These are phyloP conservation scores for Varanus salvator DNA, from an alignment of 2,113 vertebrate species.

Conservation along the genomic window DNA sequence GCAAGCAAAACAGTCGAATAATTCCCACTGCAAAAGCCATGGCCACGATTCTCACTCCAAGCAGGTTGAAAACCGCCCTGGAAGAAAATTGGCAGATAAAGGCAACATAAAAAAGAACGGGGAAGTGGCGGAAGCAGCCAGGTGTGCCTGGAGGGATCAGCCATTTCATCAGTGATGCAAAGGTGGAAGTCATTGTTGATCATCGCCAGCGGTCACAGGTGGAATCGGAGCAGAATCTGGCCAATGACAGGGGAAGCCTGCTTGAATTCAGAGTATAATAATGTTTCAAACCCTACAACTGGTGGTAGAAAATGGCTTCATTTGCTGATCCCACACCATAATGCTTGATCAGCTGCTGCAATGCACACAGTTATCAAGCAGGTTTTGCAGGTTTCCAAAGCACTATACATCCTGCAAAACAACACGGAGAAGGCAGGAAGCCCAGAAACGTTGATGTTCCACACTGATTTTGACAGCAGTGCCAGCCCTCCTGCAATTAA, in stretches of 20 bases:
- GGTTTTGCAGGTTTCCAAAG: neutral
- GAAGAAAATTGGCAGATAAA: constrained; percentile 43
- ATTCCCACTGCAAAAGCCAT: too few relatives aligned
- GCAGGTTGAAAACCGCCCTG: neutral
- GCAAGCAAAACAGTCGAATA: neutral
- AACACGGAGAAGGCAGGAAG: neutral
- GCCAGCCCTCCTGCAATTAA: neutral
- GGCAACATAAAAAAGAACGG: neutral
- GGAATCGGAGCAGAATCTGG: neutral
- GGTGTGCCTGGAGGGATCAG: constrained; percentile 5
- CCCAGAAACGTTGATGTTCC: neutral
- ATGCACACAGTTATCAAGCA: neutral
- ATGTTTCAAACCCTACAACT: neutral
- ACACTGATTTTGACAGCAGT: neutral
- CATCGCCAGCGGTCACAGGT: neutral
- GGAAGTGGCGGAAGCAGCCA: constrained; percentile 12
- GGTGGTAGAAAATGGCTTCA: neutral
- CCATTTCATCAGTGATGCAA: constrained; percentile 33
- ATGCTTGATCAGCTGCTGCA: neutral
- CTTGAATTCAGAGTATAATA: neutral
- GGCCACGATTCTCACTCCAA: constrained; percentile 27
- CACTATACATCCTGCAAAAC: neutral
- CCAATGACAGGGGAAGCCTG: neutral
- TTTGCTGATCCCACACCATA: neutral
- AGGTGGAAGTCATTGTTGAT: neutral